Base-by-base conservation (phyloP, 2,113 vertebrate species). In the Pterocles orientalis region DNA sequence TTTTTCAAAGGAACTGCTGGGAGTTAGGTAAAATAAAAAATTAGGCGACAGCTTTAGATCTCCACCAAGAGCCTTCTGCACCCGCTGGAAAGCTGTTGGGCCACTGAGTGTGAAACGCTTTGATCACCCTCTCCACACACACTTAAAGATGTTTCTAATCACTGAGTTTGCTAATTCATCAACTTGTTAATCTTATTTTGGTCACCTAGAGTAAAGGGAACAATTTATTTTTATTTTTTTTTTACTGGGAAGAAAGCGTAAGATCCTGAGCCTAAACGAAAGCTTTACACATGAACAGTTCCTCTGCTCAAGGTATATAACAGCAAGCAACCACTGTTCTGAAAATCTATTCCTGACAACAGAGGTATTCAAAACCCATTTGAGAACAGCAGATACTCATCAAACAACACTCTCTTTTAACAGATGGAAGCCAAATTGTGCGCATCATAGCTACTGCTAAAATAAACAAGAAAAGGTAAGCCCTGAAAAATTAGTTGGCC, bases 61-160 rank as follows among this genome's bases (percentile, higher is more conserved):
- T 69, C 18, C 1, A 1, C 43, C 39, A 39, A 12, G 17, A 50
- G 45, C 51, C 28, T 36, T 25, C 41, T 0, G 1, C 6, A 8
- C 36, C 43, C 1, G 0, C 34, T 56, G 23, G 33, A 80, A 71
- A 50, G 72, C 20, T 58, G 43, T 1, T n/a, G 28, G 43, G 71
- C 14, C 45, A 34, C 13, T 13, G 25, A 82, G 28, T 5, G 28
- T 3, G 0, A 34, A 50, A 47, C 24, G 33, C 60, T 72, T 77
- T 77, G 33, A 68, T 10, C 25, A 36, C 10, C 16, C 18, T 29
- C 23, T n/a, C 41, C 20, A 29, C 21, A 5, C 10, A 31, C 2
- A 29, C 7, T 53, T 36, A 51, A 76, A 13, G 29, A 17, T 33
- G 28, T 33, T 80, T 43, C 80, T 53, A 64, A 87, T 39, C 31